phyloP scores from a whole-genome alignment of 2,113 vertebrate species.

The Chunga burmeisteri region DNA sequence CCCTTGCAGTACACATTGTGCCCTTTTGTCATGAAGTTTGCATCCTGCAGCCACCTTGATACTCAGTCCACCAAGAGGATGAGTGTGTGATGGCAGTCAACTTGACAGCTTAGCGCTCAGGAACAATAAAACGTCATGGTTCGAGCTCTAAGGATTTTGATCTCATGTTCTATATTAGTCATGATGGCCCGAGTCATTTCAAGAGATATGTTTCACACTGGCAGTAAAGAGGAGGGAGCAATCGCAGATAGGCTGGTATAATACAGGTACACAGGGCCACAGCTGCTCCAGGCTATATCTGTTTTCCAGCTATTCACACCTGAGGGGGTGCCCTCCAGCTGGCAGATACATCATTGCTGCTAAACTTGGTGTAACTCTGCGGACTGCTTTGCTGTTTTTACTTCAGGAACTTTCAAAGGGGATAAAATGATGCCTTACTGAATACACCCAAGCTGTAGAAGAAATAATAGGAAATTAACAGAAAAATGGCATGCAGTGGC shows the following conservation, averaged over 20 bases:
- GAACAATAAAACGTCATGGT: accelerated
- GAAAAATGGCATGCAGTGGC: background rate
- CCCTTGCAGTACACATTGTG: background rate
- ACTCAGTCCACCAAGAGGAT: background rate
- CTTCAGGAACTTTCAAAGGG: background rate
- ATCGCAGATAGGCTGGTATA: accelerated
- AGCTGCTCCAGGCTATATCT: background rate
- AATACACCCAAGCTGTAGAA: background rate
- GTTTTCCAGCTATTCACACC: background rate
- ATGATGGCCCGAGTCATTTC: background rate
- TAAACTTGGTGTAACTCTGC: background rate
- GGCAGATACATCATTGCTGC: background rate
- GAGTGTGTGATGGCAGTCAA: background rate
- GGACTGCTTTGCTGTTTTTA: background rate
- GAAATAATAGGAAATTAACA: background rate
- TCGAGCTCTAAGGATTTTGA: background rate
- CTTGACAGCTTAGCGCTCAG: background rate
- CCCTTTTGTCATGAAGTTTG: background rate
- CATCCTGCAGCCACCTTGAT: background rate
- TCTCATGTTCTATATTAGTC: background rate
- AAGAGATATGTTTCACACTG: background rate
- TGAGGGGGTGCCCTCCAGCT: background rate
- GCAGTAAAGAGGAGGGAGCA: background rate
- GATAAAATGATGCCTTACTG: background rate
- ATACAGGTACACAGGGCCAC: background rate